Base-by-base conservation (phyloP, 64 coral and sea anemone species). In the Porites lutea region DNA sequence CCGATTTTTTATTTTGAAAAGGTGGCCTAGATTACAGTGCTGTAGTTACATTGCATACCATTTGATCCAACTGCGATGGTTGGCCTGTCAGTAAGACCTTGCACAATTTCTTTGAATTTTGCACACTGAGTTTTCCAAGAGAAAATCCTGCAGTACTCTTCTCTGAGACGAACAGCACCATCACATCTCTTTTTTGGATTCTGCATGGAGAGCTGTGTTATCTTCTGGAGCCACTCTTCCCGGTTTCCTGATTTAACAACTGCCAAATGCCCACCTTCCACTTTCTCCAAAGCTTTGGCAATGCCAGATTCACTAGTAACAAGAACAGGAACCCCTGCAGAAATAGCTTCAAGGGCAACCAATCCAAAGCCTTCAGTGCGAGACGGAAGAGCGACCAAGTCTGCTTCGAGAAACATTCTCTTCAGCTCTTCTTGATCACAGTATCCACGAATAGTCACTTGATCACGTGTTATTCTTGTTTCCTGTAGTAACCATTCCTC, bases 301-400 rank as follows among this genome's bases (percentile, higher is more conserved):
- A 75, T 75, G 3, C 72, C 72, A 2, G 78, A 53, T 14, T 53
- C 52, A 0, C 18, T 21, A 81, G 43, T 81, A 0, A 81, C 78
- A 10, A 81, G 78, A 14, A 81, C 48, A 9, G 47, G 78, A 5
- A 50, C 78, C 2, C 78, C 3, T 16, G 78, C 78, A 4, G 78
- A 81, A 53, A 81, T 81, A 49, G 78, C 78, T 52, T 81, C 78
- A 4, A 81, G 78, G 20, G 48, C 78, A 58, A 81, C n/a, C 43
- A 81, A 14, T 16, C 78, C 78, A 81, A 81, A 81, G 43, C 43
- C 78, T 81, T 81, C 78, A 58, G 78, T 52, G 9, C 78, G 78
- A 23, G 78, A 81, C 12, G 78, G 78, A 9, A 81, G 11, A 57
- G 52, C 9, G 21, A 81, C 21, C 53, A 81, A 44, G 52, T 81